Evolutionary conservation across 2,888 invertebrate genomes (phyloP), one percentile per base, ranked within the genome.

Genomic region (Epistrophe grossulariae): DNA sequence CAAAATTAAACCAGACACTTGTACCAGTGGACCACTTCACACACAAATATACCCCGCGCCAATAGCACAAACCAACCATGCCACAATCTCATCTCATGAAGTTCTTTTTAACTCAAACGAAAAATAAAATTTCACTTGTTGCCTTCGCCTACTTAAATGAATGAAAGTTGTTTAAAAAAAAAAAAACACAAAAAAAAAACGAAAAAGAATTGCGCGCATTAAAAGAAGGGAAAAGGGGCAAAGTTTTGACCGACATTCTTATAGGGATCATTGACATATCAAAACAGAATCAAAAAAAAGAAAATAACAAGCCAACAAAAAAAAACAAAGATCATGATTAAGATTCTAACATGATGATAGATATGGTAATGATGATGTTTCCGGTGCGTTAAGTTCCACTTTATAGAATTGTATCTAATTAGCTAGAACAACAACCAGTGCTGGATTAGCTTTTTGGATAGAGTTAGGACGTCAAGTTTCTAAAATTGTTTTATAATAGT

Each of bases 151-250:
- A 72, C 80, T 76, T 81, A 72, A 55, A 78, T 62, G 73, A 82
- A 85, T 82, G 85, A 85, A 85, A 85, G 85, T 85, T 85, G 85
- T 82, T 79, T 43, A 38, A 45, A 59, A 72, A 43, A 72, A 17
- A 66, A 40, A 24, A 60, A 19, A 19, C 7, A 8, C 13, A 40
- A 13, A 62, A 38, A 31, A 31, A n/a, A 28, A 1, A 55, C 0
- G 9, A 57, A 64, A 45, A 55, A 43, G 10, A 10, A 79, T 50
- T 68, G 35, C 48, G 17, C 24, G 28, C 45, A 13, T n/a, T 45
- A 15, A n/a, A 19, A 45, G 38, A 24, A 43, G 31, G 38, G 15
- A 28, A 48, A 60, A 70, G 66, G 52, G 70, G 60, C 62, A 48
- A 70, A 59, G 68, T 82, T 35, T 71, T 78, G 85, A 74, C 82